These are phyloP conservation scores for Myotis myotis DNA, from an alignment of 2,797 vertebrate genomes.

Conservation along the genomic window DNA sequence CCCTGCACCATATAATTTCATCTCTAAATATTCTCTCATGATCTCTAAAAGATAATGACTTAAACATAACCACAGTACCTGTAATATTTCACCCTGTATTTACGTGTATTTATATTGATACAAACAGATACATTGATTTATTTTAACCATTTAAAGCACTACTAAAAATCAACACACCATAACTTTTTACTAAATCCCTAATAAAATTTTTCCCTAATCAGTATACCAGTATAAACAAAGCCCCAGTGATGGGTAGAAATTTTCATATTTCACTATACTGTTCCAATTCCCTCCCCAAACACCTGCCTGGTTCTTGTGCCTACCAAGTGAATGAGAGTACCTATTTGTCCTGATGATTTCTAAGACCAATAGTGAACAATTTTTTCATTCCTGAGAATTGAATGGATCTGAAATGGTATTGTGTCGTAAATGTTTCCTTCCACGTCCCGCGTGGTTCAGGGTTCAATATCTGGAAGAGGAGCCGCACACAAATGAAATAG, in stretches of 20 bases:
- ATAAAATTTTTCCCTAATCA: background rate
- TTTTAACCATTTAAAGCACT: background rate
- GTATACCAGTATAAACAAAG: background rate
- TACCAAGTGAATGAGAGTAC: background rate
- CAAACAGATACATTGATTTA: background rate
- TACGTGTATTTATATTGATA: background rate
- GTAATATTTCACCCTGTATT: background rate
- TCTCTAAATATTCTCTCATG: background rate
- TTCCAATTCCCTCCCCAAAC: background rate
- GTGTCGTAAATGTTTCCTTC: too few species aligned
- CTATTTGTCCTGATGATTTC: background rate
- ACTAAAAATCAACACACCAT: background rate
- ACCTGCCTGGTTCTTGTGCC: background rate
- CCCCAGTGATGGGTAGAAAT: background rate
- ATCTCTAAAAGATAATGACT: background rate
- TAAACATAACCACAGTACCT: background rate
- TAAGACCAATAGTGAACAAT: background rate
- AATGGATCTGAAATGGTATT: background rate
- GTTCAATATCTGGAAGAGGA: too few species aligned
- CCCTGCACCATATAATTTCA: background rate
- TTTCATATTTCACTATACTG: background rate
- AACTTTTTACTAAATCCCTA: background rate
- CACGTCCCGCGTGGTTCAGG: too few species aligned
- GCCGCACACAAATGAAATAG: too few species aligned
- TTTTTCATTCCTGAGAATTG: background rate